These are phyloP conservation scores for Trachurus trachurus DNA, from an alignment of 2,797 vertebrate genomes.

Conservation along the genomic window DNA sequence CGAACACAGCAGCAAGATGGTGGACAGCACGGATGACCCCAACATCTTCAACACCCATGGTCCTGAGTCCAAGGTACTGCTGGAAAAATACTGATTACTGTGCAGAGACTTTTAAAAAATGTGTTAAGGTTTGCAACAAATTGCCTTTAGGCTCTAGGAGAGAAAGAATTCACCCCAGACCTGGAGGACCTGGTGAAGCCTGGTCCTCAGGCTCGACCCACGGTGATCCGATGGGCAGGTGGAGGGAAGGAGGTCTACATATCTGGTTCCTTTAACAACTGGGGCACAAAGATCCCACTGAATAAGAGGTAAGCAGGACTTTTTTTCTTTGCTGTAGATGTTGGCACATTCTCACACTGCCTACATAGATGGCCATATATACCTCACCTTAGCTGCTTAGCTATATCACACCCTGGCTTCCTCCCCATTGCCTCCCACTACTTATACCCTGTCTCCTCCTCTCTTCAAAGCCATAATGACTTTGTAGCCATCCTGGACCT, in stretches of 20 bases:
- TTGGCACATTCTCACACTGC: not conserved
- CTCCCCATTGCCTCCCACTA: not conserved
- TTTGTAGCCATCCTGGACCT: constrained; percentile 98
- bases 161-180: constrained; percentile 94
- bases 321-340: not conserved
- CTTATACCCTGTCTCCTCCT: constrained; percentile 3
- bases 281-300: constrained; percentile 96
- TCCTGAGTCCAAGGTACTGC: constrained; percentile 90
- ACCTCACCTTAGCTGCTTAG: not conserved
- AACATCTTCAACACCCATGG: constrained; percentile 93
- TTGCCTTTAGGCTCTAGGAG: constrained; percentile 75
- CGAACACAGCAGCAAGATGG: constrained; percentile 91
- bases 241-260: constrained; percentile 98
- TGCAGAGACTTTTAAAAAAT: not conserved
- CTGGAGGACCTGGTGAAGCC: constrained; percentile 92
- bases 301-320: constrained; percentile 91
- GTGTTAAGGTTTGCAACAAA: not conserved
- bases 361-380: not conserved
- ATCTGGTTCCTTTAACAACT: constrained; percentile 97
- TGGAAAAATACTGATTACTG: not conserved
- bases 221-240: constrained; percentile 97
- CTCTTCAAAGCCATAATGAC: constrained; percentile 93
- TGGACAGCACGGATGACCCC: constrained; percentile 97
- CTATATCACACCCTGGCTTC: not conserved
- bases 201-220: constrained; percentile 92